Percentiles rank a stretch among this genome's conserved stretches.
Evolutionary conservation across 1,140 invertebrate genomes (phyloP).

Genomic region (Aricia agestis): DNA sequence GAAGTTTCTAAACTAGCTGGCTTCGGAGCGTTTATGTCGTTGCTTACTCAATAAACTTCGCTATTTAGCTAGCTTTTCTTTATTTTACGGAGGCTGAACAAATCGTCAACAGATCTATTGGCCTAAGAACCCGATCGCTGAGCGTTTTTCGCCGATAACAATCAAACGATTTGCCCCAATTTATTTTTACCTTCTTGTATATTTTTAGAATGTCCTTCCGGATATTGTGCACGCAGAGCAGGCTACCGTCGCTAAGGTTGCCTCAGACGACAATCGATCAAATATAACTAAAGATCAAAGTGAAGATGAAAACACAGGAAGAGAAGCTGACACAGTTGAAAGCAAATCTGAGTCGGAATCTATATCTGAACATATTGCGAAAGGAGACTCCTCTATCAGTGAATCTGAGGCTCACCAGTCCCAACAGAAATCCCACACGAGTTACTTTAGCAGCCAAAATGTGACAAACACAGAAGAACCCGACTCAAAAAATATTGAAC

Average conservation of each 20-base stretch:
- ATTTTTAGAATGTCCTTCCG: slow-evolving; percentile 74
- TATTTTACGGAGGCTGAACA: background rate
- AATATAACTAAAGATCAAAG: slow-evolving; percentile 1
- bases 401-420: slow-evolving; percentile 41
- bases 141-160: background rate
- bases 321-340: slow-evolving; percentile 7
- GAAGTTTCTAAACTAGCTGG: background rate
- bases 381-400: slow-evolving; percentile 50
- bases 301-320: slow-evolving; percentile 30
- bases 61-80: background rate
- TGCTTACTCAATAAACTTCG: background rate
- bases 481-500: slow-evolving; percentile 30
- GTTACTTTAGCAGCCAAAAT: slow-evolving; percentile 33
- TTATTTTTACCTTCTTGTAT: slow-evolving; percentile 67
- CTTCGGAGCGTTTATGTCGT: background rate
- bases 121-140: background rate
- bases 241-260: slow-evolving; percentile 43
- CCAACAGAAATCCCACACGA: slow-evolving; percentile 34
- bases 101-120: background rate
- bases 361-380: slow-evolving; percentile 63
- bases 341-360: slow-evolving; percentile 43
- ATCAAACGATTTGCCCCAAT: slow-evolving; percentile 27
- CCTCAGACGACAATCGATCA: slow-evolving; percentile 33
- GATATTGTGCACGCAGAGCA: slow-evolving; percentile 72
- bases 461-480: slow-evolving; percentile 33